phyloP scores from a whole-genome alignment of 2,888 invertebrate species.

The Sicus ferrugineus region DNA sequence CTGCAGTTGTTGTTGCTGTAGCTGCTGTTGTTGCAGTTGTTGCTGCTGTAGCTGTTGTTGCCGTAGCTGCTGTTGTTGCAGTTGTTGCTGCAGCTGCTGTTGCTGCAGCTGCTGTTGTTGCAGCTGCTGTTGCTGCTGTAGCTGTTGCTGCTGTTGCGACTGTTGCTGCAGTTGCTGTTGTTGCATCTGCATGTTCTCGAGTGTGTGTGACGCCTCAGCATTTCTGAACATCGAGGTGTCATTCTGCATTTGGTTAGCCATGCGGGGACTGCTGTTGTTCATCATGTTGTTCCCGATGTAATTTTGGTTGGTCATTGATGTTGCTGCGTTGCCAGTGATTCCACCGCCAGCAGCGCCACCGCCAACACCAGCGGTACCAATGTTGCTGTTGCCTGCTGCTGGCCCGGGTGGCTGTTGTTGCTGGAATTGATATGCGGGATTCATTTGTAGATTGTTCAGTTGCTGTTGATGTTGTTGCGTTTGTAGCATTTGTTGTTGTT shows the following conservation, averaged over 20 bases:
- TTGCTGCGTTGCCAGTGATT: conserved; percentile 26
- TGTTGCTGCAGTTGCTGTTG: conserved; percentile 49
- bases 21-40: conserved; percentile 47
- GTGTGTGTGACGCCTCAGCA: conserved; percentile 52
- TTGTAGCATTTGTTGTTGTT: conserved; percentile 41
- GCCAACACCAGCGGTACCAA: conserved; percentile 38
- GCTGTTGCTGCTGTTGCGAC: conserved; percentile 47
- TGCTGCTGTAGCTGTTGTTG: too few species aligned
- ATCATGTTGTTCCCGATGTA: conserved; percentile 38
- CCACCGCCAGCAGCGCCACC: conserved; percentile 2
- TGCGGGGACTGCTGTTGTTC: conserved; percentile 31
- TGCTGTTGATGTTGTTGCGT: conserved; percentile 43
- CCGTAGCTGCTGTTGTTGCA: conserved; percentile 46
- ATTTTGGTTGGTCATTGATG: conserved; percentile 36
- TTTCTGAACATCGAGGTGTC: conserved; percentile 46
- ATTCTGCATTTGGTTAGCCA: conserved; percentile 38
- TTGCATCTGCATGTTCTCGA: conserved; percentile 48
- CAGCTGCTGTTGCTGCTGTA: conserved; percentile 46
- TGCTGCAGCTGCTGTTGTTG: conserved; percentile 46
- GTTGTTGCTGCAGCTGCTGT: conserved; percentile 48
- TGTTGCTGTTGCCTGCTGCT: conserved; percentile 42
- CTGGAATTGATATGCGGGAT: conserved; percentile 61
- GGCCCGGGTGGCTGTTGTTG: conserved; percentile 59
- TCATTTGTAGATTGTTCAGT: conserved; percentile 56
- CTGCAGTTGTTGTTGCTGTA: conserved; percentile 46